phyloP scores from a whole-genome alignment of 2,797 vertebrate species.

The Ctenopoma kingsleyae region DNA sequence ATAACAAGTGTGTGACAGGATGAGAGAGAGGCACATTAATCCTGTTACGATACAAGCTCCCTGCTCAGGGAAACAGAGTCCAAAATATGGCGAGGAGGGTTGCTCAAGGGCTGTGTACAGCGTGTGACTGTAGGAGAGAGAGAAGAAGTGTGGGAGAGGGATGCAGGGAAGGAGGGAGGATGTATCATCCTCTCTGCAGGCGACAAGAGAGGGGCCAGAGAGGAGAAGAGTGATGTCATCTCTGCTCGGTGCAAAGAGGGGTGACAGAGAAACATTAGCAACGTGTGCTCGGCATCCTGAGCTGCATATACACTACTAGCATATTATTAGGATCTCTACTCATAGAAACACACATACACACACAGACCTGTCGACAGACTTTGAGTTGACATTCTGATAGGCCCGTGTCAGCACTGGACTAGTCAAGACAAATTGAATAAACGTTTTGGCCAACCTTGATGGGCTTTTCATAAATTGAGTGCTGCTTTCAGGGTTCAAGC shows the following conservation, averaged over 20 bases:
- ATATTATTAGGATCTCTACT: background rate
- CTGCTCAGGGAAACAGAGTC: conserved; percentile 17
- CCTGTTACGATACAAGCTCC: conserved; percentile 52
- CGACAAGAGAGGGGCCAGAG: conserved; percentile 32
- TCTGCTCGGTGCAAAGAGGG: conserved; percentile 27
- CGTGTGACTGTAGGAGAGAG: conserved; percentile 16
- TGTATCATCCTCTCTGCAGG: conserved; percentile 54
- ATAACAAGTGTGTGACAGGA: conserved; percentile 61
- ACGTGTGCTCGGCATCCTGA: conserved; percentile 8
- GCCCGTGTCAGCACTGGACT: conserved; percentile 43
- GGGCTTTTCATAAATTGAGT: conserved; percentile 16
- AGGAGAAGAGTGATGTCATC: conserved; percentile 55
- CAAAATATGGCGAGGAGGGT: conserved; percentile 16
- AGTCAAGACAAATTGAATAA: conserved; percentile 39
- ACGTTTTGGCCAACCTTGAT: conserved; percentile 43
- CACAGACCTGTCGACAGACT: conserved; percentile 17
- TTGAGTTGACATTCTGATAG: conserved; percentile 48
- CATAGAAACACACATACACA: background rate
- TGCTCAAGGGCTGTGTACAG: conserved; percentile 13
- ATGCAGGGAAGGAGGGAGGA: background rate
- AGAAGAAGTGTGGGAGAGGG: background rate
- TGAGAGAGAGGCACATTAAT: conserved; percentile 54
- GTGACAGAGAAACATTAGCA: conserved; percentile 40
- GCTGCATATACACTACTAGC: background rate
- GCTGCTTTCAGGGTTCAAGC: conserved; percentile 25